Base-by-base conservation (phyloP, 2,888 invertebrate species). In the Notodonta dromedarius region DNA sequence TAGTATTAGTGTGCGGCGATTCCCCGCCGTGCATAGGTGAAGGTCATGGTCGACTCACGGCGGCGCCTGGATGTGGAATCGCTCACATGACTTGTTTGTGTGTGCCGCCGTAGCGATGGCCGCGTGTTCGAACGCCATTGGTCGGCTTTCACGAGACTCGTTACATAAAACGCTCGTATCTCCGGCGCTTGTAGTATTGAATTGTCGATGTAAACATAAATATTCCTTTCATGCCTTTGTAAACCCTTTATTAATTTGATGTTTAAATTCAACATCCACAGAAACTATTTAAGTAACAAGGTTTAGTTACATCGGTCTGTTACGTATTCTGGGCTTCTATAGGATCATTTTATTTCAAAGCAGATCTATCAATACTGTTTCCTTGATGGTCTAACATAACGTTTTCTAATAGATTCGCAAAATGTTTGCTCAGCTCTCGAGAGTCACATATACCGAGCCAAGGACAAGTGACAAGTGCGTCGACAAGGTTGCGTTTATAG, bases 11-110 rank as follows among this genome's bases (percentile, higher is more conserved):
- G 80, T 82, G 84, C 78, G 74, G 79, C 80, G 78, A 80, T 79
- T 75, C 76, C 71, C 75, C 71, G 77, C 68, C 74, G 70, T 75
- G 70, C 74, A 73, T 81, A 81, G 79, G 83, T 85, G 90, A 91
- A 91, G 91, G 91, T 90, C 90, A 90, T 75, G 90, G 88, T 77
- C 87, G 82, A 64, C 70, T 44, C 57, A 57, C 55, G 56, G 55
- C 69, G 73, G 84, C 87, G 88, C 82, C 81, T 79, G 83, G 76
- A 74, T 78, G 79, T 74, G 73, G 74, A 66, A 66, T 78, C 74
- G 76, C 84, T 89, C 87, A 88, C 88, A 88, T 87, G 88, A 90
- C 86, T 86, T 69, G 84, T 79, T 78, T 78, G 83, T 77, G 70
- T 69, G 74, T 66, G 74, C 73, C 68, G 72, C 75, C 74, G 62